phyloP scores from a whole-genome alignment of 2,888 invertebrate species.

The Sminthurinus aureus region DNA sequence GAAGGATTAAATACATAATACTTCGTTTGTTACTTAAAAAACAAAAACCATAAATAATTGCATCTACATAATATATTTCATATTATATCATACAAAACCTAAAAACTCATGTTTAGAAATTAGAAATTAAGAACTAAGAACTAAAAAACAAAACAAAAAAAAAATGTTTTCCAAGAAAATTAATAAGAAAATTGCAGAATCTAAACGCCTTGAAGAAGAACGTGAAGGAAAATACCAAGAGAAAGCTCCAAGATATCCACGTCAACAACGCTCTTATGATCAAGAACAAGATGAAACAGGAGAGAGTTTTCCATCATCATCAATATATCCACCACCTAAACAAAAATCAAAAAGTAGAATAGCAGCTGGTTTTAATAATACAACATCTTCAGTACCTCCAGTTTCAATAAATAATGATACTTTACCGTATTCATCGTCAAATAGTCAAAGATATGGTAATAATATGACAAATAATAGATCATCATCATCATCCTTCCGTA shows the following conservation, averaged over 20 bases:
- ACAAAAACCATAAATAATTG: too few species aligned
- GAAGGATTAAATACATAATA: too few species aligned
- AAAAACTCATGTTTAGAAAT: not conserved
- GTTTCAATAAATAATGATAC: not conserved
- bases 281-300: not conserved
- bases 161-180: slow-evolving; percentile 22
- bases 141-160: too few species aligned
- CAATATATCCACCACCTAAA: not conserved
- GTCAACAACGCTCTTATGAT: not conserved
- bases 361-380: slow-evolving; percentile 24
- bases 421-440: not conserved
- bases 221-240: not conserved
- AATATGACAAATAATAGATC: not conserved
- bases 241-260: not conserved
- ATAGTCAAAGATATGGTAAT: not conserved
- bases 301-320: not conserved
- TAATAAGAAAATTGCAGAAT: slow-evolving; percentile 13
- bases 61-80: too few species aligned
- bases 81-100: too few species aligned
- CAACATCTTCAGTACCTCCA: not conserved
- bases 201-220: not conserved
- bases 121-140: not conserved
- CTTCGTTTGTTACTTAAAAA: too few species aligned
- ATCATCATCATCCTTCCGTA: not conserved
- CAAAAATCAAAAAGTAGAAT: slow-evolving; percentile 16